A percentile compares a stretch with the other conserved stretches of the same genome.
These are phyloP conservation scores for Heliconius aoede DNA, from an alignment of 2,888 invertebrate species.

Conservation along the genomic window DNA sequence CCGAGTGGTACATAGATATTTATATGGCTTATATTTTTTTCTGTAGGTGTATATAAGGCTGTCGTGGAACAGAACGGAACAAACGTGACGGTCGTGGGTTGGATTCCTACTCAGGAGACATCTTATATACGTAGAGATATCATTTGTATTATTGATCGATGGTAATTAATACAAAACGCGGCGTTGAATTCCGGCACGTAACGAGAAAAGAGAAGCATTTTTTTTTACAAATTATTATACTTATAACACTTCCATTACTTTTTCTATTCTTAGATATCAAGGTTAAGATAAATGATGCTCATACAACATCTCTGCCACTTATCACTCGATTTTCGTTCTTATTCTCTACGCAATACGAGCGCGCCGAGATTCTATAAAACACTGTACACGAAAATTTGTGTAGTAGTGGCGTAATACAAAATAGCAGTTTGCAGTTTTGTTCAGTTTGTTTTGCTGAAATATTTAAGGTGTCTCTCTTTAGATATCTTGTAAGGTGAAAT, in stretches of 20 bases:
- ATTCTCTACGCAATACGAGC: background rate
- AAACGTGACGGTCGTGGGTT: background rate
- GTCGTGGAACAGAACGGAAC: no score
- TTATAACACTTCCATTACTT: background rate
- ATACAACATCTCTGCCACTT: slow-evolving; percentile 29
- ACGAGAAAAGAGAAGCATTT: no score
- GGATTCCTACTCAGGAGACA: background rate
- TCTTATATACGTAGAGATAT: no score
- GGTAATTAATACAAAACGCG: no score
- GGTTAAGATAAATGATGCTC: slow-evolving; percentile 43
- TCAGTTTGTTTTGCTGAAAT: slow-evolving; percentile 23
- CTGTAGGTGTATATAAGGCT: no score
- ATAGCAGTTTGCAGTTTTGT: slow-evolving; percentile 33
- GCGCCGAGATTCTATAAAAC: slow-evolving; percentile 13
- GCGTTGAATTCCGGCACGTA: no score
- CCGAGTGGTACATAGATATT: no score
- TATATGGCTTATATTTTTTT: no score
- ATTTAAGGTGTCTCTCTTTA: slow-evolving; percentile 9
- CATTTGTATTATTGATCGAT: no score
- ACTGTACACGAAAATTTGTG: slow-evolving; percentile 36
- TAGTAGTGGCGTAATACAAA: slow-evolving; percentile 30
- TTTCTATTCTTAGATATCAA: slow-evolving; percentile 6
- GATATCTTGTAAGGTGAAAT: slow-evolving; percentile 4
- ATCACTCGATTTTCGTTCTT: slow-evolving; percentile 30
- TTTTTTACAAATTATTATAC: no score